Base-by-base conservation (phyloP, 2,888 invertebrate genomes). In the Mycalesis mineus region DNA sequence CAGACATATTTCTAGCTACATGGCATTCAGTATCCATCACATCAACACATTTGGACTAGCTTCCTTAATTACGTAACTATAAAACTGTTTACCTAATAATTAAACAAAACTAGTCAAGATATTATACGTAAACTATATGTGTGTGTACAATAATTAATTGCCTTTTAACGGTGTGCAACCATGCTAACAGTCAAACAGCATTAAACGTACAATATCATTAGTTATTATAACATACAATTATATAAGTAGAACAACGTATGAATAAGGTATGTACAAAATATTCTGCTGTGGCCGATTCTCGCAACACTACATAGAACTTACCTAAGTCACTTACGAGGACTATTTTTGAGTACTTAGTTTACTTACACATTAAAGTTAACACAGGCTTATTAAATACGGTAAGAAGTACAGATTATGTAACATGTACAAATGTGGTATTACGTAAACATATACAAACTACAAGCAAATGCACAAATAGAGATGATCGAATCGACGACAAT, bases 1-100 rank as follows among this genome's bases (percentile, higher is more conserved):
- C 69, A 71, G 64, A 66, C 67, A 65, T 70, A 77, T 73, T 67
- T 75, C 74, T 80, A 82, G 71, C 76, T 81, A 82, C 79, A 85
- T 84, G 84, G 83, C 88, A 82, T 86, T 80, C 80, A 75, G n/a
- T 75, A 83, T 82, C 85, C 83, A 84, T 84, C 87, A 87, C 84
- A 84, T 84, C 81, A 75, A 84, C 76, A 84, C 81, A 84, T 84
- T 86, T 84, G 85, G 89, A 89, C 89, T 89, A 89, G 89, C 88
- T 88, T 88, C 71, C 86, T 88, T 86, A 87, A 85, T 84, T 82
- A 84, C 84, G 69, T 78, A 78, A 82, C 83, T 82, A 80, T 74
- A 75, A 70, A 72, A 77, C 66, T 71, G 72, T 79, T 80, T 80
- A 77, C 78, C 82, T 84, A 87, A 81, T 83, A 82, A 86, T 84